phyloP scores from a whole-genome alignment of 2,888 invertebrate genomes.

The Rotaria sp. region DNA sequence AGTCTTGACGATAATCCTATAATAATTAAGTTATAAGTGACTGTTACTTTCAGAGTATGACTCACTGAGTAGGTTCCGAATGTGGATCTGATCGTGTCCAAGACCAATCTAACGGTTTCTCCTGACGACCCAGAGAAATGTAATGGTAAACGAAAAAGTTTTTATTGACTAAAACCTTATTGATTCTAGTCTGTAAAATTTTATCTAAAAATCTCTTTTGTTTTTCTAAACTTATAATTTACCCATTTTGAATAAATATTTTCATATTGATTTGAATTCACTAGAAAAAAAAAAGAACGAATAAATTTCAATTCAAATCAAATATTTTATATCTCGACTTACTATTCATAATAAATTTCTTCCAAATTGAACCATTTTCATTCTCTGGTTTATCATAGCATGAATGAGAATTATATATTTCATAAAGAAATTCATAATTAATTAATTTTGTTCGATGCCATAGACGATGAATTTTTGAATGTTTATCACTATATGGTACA shows the following conservation, averaged over 20 bases:
- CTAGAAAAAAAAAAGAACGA: not conserved
- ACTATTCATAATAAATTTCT: not conserved
- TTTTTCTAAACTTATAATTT: not conserved
- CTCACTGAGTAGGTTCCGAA: too few relatives aligned
- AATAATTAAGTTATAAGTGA: too few relatives aligned
- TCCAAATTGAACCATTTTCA: not conserved
- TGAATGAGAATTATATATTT: not conserved
- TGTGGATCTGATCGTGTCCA: too few relatives aligned
- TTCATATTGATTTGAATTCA: not conserved
- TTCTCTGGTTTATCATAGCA: not conserved
- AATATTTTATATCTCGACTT: not conserved
- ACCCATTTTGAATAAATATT: not conserved
- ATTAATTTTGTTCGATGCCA: not conserved
- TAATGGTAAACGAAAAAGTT: too few relatives aligned
- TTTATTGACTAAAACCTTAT: too few relatives aligned
- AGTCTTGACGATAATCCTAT: too few relatives aligned
- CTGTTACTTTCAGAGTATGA: too few relatives aligned
- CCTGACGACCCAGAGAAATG: too few relatives aligned
- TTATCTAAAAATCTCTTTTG: too few relatives aligned
- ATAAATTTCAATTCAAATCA: too few relatives aligned
- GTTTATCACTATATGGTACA: not conserved
- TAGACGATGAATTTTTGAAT: not conserved
- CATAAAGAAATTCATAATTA: slow-evolving; percentile 12
- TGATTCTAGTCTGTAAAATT: too few relatives aligned
- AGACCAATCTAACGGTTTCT: too few relatives aligned